Base-by-base conservation (phyloP, 2,113 vertebrate species). In the Phaethon lepturus region DNA sequence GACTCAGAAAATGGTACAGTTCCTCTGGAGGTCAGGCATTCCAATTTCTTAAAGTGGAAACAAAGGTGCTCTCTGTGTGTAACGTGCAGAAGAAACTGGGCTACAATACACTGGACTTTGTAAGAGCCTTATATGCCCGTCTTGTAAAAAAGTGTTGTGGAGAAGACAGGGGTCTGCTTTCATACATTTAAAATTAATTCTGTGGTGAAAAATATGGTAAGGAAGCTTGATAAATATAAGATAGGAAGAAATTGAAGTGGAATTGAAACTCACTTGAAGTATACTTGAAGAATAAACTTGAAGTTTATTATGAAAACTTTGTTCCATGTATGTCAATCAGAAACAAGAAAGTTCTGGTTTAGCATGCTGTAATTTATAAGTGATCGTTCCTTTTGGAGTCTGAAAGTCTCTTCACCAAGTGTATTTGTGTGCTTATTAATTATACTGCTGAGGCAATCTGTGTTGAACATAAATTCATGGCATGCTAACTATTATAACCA, bases 341-440 rank as follows among this genome's bases (percentile, higher is more conserved):
- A 94, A 90, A 23, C 1, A 22, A 89, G 35, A 6, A 85, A 55
- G 59, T 76, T 86, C 71, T 55, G 62, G 14, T 77, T 56, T 72
- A 59, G 17, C 40, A 13, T 86, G 35, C 28, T 83, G 33, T n/a
- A 83, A 53, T 60, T 84, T 74, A 13, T 56, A 92, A 95, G 38
- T 80, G 47, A 42, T n/a, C 1, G 0, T 40, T 93, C 42, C 64
- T 52, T 5, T 8, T 16, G 28, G 15, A 68, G 20, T 77, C 35
- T 85, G 55, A 92, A 93, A 76, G 29, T 52, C 45, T 82, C 26
- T 75, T 93, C 22, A 58, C 6, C 25, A 84, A 90, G 13, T 86
- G 13, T 56, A 69, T 86, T 82, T 77, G 4, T 88, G 26, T 69
- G 13, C 18, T 93, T 83, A 84, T 86, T 94, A 94, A 87, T 75